Base-by-base conservation (phyloP, 2,113 vertebrate species). In the Pelobates fuscus region DNA sequence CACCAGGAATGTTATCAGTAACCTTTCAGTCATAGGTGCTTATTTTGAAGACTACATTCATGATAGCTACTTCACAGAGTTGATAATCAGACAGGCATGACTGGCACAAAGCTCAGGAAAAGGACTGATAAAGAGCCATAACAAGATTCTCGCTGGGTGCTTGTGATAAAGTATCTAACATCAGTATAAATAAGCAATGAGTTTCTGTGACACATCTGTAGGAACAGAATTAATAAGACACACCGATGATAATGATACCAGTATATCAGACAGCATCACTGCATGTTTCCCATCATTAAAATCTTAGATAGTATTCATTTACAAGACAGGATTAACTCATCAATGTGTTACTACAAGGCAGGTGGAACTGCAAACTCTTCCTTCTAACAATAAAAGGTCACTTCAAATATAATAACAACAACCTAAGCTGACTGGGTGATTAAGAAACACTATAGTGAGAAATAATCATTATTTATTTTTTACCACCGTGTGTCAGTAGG, bases 111-210 rank as follows among this genome's bases (percentile, higher is more conserved):
- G n/a, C 52, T 55, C 52, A 63, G n/a, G 2, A 63, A 27, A 32
- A 61, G 17, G 17, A n/a, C 8, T 63, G 60, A 32, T 62, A 32
- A 30, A 32, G 8, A 62, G 60, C 26, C 20, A 27, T 32, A n/a
- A 63, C 29, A 41, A 15, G n/a, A 23, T 5, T 32, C n/a, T 63
- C n/a, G 3, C 2, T 20, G 29, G n/a, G 58, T 63, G 60, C 27
- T 63, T 21, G 30, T 20, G 60, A 30, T 25, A 30, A 62, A 25
- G 44, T 46, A 65, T 65, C 61, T 65, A 59, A 55, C 21, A 72
- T 27, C n/a, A 32, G 23, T 27, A 55, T 64, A 20, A 73, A 73
- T 43, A 73, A 26, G 26, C 30, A 43, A 72, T 54, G 70, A 72
- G 59, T n/a, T 37, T 15, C 25, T 26, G n/a, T 17, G 12, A 63